Evolutionary conservation across 2,113 vertebrate species (phyloP).

Genomic region (Ibidorhyncha struthersii): DNA sequence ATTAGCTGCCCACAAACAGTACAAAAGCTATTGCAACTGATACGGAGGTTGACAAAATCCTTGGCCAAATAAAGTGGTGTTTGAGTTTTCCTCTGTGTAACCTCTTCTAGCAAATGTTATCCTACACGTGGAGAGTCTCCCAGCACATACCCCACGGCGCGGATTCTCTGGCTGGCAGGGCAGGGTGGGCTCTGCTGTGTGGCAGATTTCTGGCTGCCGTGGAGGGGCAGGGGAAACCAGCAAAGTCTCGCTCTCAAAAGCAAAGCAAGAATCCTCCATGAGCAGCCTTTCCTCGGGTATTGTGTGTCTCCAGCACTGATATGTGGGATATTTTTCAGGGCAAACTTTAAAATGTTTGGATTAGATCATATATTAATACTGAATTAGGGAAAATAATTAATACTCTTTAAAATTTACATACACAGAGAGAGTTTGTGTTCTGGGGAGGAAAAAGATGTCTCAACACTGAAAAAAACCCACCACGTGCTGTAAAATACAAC

Average conservation of each 20-base stretch:
- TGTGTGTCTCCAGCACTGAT: neutral
- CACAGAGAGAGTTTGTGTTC: neutral
- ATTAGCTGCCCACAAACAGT: neutral
- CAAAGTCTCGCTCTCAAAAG: neutral
- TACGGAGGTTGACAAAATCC: neutral
- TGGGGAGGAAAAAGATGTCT: neutral
- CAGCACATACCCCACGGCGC: accelerated
- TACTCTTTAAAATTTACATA: neutral
- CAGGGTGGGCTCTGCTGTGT: neutral
- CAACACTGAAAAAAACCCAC: neutral
- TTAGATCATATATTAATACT: neutral
- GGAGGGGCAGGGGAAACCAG: neutral
- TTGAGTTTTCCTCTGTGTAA: neutral
- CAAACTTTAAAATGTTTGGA: neutral
- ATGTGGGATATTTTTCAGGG: neutral
- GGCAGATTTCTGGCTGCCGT: neutral
- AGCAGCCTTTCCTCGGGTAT: neutral
- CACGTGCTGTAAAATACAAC: neutral
- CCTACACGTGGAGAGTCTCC: neutral
- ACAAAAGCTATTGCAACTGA: neutral
- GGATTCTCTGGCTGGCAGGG: neutral
- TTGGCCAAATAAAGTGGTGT: neutral
- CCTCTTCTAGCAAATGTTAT: neutral
- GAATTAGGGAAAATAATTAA: neutral
- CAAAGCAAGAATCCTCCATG: neutral